These are phyloP conservation scores for Oreochromis spilurus DNA, from an alignment of 2,113 vertebrate species.

Conservation along the genomic window DNA sequence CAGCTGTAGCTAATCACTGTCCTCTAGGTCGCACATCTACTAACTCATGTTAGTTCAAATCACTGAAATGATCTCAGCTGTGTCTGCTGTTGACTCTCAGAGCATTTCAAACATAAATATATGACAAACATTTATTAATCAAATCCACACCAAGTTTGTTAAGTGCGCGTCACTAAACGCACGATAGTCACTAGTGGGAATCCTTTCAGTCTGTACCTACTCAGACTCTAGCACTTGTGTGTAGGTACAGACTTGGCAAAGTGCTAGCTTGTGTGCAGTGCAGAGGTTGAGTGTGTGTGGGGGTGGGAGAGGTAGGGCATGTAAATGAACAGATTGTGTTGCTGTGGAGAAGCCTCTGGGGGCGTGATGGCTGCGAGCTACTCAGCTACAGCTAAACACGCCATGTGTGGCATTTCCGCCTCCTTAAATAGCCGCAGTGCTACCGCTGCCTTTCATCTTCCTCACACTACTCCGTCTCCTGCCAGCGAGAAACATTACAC, in stretches of 20 bases:
- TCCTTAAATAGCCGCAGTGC: not conserved
- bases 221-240: not conserved
- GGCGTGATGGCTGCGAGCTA: not conserved
- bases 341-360: not conserved
- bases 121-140: not conserved
- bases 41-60: accelerated
- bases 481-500: not conserved
- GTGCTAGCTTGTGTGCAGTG: not conserved
- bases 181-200: not conserved
- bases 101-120: not conserved
- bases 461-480: not conserved
- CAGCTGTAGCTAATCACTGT: not conserved
- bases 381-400: not conserved
- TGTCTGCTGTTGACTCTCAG: no score
- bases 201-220: not conserved
- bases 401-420: not conserved
- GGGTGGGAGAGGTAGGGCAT: not conserved
- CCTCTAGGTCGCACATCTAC: not conserved
- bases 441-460: not conserved
- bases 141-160: not conserved
- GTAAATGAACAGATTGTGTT: not conserved
- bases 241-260: not conserved
- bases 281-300: not conserved
- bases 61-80: not conserved
- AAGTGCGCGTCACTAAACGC: accelerated